Percentiles rank a stretch among this genome's conserved stretches.
These are phyloP conservation scores for Meriones unguiculatus DNA, from an alignment of 2,113 vertebrate species.

Conservation along the genomic window DNA sequence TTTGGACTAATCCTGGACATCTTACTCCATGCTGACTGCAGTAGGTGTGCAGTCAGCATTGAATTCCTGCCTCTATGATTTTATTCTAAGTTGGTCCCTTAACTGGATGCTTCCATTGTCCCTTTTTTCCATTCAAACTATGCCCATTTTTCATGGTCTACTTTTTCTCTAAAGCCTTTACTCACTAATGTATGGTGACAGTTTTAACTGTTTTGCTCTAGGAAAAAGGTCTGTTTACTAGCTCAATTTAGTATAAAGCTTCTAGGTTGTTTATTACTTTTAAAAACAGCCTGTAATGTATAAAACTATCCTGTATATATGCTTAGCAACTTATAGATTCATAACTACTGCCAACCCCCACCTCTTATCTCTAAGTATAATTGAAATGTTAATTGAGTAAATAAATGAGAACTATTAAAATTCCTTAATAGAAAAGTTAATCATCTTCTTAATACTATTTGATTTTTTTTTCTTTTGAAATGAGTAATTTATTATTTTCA, in stretches of 20 bases:
- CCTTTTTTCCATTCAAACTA: constrained; percentile 20
- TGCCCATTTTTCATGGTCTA: background rate
- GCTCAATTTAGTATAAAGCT: constrained; percentile 53
- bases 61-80: constrained; percentile 5
- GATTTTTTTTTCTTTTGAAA: constrained; percentile 6
- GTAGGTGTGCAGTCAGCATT: background rate
- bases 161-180: constrained; percentile 49
- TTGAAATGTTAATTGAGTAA: background rate
- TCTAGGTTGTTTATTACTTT: constrained; percentile 14
- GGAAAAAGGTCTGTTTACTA: constrained; percentile 23
- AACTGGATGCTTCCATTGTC: background rate
- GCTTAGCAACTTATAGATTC: constrained; percentile 56
- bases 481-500: background rate
- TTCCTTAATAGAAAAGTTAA: constrained; percentile 42
- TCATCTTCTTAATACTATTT: background rate
- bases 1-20: constrained; percentile 21
- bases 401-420: constrained; percentile 34
- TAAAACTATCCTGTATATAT: constrained; percentile 30
- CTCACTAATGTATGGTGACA: constrained; percentile 17
- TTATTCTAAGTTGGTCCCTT: constrained; percentile 6
- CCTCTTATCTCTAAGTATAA: background rate
- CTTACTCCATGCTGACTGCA: background rate
- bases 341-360: background rate
- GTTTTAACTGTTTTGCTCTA: constrained; percentile 60
- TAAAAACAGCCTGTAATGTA: constrained; percentile 35